phyloP scores from a whole-genome alignment of 2,113 vertebrate genomes.

The Gnathonemus echidnorhynchus region DNA sequence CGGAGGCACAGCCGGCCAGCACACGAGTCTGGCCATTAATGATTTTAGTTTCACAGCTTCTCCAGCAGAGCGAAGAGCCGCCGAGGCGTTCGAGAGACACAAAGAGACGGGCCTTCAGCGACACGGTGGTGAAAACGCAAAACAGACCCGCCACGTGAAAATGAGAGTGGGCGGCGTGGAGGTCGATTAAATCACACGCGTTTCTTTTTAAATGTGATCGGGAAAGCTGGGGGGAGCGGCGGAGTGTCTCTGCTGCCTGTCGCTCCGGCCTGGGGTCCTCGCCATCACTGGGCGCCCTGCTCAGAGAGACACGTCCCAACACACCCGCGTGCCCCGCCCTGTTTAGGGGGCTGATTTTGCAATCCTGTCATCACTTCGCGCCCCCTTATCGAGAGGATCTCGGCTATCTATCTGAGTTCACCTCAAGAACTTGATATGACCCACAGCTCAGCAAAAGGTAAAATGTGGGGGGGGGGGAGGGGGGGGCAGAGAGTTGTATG shows the following conservation, averaged over 20 bases:
- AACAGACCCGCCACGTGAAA: not conserved
- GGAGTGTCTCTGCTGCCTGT: not conserved
- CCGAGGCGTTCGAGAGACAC: not conserved
- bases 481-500: slow-evolving; percentile 7
- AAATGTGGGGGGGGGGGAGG: slow-evolving; percentile 8
- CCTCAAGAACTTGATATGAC: slow-evolving; percentile 59
- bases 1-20: not conserved
- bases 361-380: slow-evolving; percentile 58
- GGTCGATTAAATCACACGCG: not conserved
- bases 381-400: slow-evolving; percentile 52
- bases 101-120: not conserved
- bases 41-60: not conserved
- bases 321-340: slow-evolving; percentile 43
- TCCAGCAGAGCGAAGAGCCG: not conserved
- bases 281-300: slow-evolving; percentile 20
- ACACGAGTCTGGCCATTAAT: not conserved
- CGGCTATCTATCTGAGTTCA: slow-evolving; percentile 49
- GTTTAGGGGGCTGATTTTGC: slow-evolving; percentile 48
- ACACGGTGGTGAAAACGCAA: not conserved
- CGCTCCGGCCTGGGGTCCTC: not conserved
- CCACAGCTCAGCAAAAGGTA: slow-evolving; percentile 37
- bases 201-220: not conserved
- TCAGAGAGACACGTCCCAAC: slow-evolving; percentile 34
- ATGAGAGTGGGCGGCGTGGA: not conserved
- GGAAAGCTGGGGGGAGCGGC: not conserved